phyloP scores from a whole-genome alignment of 1,140 invertebrate species.

The Caerostris darwini region DNA sequence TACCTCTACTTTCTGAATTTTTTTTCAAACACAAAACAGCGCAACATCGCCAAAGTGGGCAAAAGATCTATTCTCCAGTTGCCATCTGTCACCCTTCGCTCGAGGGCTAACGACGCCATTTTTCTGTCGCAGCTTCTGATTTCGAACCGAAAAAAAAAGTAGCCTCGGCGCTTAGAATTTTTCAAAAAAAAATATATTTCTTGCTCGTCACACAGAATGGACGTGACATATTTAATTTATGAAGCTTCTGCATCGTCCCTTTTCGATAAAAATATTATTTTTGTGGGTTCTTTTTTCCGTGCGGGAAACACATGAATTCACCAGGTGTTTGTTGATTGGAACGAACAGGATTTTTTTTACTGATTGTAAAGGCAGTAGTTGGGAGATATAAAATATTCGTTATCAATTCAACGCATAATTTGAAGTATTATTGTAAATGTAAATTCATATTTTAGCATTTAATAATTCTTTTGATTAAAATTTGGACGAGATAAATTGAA shows the following conservation, averaged over 20 bases:
- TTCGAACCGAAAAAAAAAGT: conserved; percentile 7
- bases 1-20: background rate
- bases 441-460: no score
- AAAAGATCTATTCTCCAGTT: background rate
- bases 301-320: background rate
- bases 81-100: conserved; percentile 69
- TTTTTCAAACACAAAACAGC: background rate
- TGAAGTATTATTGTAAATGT: no score
- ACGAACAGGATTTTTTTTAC: background rate
- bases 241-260: background rate
- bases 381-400: no score
- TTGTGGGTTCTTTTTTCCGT: background rate
- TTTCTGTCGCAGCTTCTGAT: conserved; percentile 68
- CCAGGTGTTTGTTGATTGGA: conserved; percentile 46
- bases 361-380: background rate
- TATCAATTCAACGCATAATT: no score
- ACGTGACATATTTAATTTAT: conserved; percentile 74
- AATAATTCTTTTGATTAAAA: no score
- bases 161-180: conserved; percentile 27
- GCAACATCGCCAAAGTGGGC: conserved; percentile 31
- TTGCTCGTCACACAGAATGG: conserved; percentile 51
- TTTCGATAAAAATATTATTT: conserved; percentile 3
- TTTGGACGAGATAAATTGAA: no score
- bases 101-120: conserved; percentile 69
- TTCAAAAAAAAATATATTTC: background rate